Evolutionary conservation across 2,797 vertebrate genomes (phyloP).

Genomic region (Chelonia mydas): DNA sequence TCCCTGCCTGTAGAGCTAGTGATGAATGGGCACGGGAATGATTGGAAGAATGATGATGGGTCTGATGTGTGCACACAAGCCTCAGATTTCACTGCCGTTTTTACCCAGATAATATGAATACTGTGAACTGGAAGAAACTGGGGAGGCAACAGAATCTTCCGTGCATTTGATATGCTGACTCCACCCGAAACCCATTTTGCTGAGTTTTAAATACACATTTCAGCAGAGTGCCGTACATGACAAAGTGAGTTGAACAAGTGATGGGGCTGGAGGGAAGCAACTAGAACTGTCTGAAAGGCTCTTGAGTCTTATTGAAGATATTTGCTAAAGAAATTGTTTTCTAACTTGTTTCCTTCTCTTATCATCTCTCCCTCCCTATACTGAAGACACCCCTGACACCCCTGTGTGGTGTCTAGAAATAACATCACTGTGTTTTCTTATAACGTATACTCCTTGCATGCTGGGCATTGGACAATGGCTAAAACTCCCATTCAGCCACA

Average conservation of each 20-base stretch:
- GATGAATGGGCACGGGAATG: constrained; percentile 69
- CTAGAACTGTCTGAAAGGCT: not conserved
- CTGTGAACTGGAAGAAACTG: constrained; percentile 10
- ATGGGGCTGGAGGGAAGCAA: not conserved
- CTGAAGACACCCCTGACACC: not conserved
- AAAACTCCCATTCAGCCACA: not conserved
- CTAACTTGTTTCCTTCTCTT: not conserved
- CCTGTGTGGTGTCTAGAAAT: not conserved
- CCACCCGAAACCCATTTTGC: constrained; percentile 49
- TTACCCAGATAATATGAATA: constrained; percentile 39
- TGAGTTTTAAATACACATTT: constrained; percentile 4
- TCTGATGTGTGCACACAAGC: constrained; percentile 65
- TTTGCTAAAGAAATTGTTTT: not conserved
- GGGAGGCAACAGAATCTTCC: constrained; percentile 12
- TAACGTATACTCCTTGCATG: fast-evolving
- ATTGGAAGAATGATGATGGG: constrained; percentile 62
- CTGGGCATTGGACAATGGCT: not conserved
- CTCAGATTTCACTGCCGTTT: constrained; percentile 63
- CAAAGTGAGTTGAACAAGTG: not conserved
- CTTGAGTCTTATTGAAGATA: not conserved
- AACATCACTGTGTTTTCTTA: not conserved
- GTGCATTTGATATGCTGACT: constrained; percentile 40
- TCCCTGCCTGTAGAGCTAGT: constrained; percentile 70
- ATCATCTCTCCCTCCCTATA: not conserved
- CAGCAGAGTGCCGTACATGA: fast-evolving